These are phyloP conservation scores for Yasuhikotakia modesta DNA, from an alignment of 2,797 vertebrate species.

Conservation along the genomic window DNA sequence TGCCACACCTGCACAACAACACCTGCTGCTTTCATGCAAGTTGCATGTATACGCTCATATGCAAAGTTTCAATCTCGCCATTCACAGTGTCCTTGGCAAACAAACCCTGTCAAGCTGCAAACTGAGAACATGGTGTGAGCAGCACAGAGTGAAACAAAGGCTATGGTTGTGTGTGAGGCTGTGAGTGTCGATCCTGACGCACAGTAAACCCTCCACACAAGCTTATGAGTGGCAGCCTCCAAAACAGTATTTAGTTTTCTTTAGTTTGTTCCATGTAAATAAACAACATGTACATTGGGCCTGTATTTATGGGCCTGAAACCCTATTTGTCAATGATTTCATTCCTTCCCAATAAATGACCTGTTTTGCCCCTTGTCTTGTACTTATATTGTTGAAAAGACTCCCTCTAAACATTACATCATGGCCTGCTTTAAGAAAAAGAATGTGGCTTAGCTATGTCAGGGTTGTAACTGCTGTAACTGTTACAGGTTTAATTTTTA, in stretches of 20 bases:
- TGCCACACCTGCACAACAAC: conserved; percentile 41
- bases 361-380: conserved; percentile 66
- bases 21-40: conserved; percentile 49
- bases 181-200: neutral
- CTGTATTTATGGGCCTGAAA: conserved; percentile 57
- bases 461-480: too few species aligned
- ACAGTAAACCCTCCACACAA: conserved; percentile 12
- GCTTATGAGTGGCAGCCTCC: conserved; percentile 65
- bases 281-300: conserved; percentile 65
- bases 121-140: conserved; percentile 28
- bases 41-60: conserved; percentile 30
- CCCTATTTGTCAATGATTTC: conserved; percentile 71
- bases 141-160: neutral
- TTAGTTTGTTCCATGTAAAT: conserved; percentile 67
- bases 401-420: conserved; percentile 62
- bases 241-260: conserved; percentile 65
- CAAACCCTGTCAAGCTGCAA: conserved; percentile 21
- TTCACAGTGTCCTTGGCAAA: conserved; percentile 28
- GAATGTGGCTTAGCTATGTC: conserved; percentile 52
- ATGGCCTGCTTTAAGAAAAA: conserved; percentile 36
- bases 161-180: neutral
- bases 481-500: too few species aligned
- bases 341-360: conserved; percentile 63
- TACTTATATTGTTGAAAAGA: conserved; percentile 61
- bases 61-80: conserved; percentile 10